Percentiles rank a stretch among this genome's conserved stretches.
phyloP scores from a whole-genome alignment of 2,113 vertebrate genomes.

The Ceratotherium simum region DNA sequence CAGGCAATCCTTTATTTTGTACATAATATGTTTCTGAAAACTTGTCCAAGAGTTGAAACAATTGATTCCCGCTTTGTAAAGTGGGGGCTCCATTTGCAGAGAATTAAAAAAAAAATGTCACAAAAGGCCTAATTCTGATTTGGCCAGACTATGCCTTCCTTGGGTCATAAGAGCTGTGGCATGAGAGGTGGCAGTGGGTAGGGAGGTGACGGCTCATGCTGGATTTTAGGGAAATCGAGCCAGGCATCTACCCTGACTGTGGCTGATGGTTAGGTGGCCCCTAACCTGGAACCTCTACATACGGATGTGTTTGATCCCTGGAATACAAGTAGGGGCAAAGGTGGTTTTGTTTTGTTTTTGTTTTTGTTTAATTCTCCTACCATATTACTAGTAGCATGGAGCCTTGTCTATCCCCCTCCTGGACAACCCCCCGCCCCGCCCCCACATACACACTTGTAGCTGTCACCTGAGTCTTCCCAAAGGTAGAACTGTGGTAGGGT shows the following conservation, averaged over 20 bases:
- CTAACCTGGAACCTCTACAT: neutral
- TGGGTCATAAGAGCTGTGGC: neutral
- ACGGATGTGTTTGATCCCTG: neutral
- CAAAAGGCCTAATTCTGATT: slow-evolving; percentile 32
- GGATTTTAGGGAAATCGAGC: neutral
- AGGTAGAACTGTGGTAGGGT: neutral
- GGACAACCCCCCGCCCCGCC: neutral
- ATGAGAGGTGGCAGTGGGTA: neutral
- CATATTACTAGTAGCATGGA: neutral
- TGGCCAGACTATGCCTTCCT: neutral
- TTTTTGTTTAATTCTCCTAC: neutral
- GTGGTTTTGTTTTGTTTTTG: neutral
- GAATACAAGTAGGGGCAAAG: neutral
- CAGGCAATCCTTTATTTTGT: slow-evolving; percentile 66
- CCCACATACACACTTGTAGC: neutral
- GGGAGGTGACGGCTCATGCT: neutral
- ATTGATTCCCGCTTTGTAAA: neutral
- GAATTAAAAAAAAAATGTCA: neutral
- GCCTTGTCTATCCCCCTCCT: neutral
- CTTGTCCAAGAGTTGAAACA: slow-evolving; percentile 55
- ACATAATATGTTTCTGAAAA: slow-evolving; percentile 69
- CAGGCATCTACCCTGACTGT: neutral
- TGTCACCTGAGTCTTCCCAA: neutral
- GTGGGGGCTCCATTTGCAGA: neutral
- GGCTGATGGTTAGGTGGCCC: neutral